Base-by-base conservation (phyloP, 2,113 vertebrate species). In the Perca schrenkii region DNA sequence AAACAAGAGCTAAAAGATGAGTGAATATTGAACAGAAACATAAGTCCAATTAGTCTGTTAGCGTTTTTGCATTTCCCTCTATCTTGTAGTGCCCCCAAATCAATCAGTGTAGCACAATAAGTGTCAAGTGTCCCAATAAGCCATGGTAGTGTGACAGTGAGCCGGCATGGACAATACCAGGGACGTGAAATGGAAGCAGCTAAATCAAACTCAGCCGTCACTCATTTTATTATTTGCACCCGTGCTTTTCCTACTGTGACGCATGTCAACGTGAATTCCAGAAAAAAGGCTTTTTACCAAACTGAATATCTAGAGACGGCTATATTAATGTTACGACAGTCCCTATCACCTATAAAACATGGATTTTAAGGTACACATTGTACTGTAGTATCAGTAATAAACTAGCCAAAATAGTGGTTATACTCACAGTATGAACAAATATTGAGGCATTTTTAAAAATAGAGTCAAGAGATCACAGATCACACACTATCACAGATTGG, bases 241-340 rank as follows among this genome's bases (percentile, higher is more conserved):
- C 1, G 12, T 73, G 43, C 5, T 50, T 73, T 47, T 60, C 15
- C 16, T 28, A 19, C 25, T 31, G 40, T 28, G 8, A 60, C 2
- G 8, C 14, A 53, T 53, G 11, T 46, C 22, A 14, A 34, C 17
- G 5, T 53, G 17, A 50, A 2, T 14, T 50, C 19, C 21, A 34
- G 49, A 5, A 74, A 40, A 65, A 76, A 76, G 8, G 31, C 57
- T 12, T 11, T 15, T 52, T 52, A 52, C 31, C 73, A 25, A 63
- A 63, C 0, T 53, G 5, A 63, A 43, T 64, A 63, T 19, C 10
- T 62, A 62, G 1, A n/a, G n/a, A 28, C 25, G n/a, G 16, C 47
- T 28, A 53, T 28, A 54, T 52, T 54, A 53, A 52, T 54, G 10
- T 43, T 52, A 7, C 1, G 14, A 17, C 1, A 57, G 11, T 58